Conservation (phyloP, 2,797 vertebrate genomes). For the Dendrocincla fuliginosa region DNA sequence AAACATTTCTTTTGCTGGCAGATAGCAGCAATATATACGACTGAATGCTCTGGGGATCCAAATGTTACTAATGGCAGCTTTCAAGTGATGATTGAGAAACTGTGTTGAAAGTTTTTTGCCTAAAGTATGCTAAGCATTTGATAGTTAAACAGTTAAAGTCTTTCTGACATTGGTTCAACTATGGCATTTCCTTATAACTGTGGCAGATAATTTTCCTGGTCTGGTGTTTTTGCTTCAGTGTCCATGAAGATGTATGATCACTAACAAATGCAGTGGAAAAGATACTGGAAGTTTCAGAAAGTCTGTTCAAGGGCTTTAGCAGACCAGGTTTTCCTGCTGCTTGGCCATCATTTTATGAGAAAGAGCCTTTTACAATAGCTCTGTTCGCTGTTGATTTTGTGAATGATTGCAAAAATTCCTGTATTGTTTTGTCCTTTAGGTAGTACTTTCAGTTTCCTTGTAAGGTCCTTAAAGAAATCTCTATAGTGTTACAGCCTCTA, state of each 20-base stretch:
- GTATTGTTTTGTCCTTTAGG: neutral
- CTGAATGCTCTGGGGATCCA: neutral
- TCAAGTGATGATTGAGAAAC: neutral
- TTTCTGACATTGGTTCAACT: neutral
- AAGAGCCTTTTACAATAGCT: neutral
- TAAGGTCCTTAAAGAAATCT: neutral
- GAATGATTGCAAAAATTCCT: neutral
- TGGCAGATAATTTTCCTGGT: neutral
- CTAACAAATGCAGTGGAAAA: neutral
- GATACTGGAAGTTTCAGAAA: neutral
- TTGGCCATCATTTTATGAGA: neutral
- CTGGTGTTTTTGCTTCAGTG: neutral
- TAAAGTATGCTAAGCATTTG: neutral
- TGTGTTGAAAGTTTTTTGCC: neutral
- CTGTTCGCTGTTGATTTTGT: neutral
- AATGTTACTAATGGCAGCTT: neutral
- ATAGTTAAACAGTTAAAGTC: neutral
- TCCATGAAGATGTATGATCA: neutral
- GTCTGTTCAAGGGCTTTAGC: neutral
- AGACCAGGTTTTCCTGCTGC: neutral
- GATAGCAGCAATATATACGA: neutral
- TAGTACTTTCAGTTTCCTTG: neutral
- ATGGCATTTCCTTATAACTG: neutral
- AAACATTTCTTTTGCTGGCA: neutral
- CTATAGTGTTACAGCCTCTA: neutral